A percentile compares a stretch with the other conserved stretches of the same genome.
These are phyloP conservation scores for Danaus melanippus DNA, from an alignment of 1,140 invertebrate genomes.

Conservation along the genomic window DNA sequence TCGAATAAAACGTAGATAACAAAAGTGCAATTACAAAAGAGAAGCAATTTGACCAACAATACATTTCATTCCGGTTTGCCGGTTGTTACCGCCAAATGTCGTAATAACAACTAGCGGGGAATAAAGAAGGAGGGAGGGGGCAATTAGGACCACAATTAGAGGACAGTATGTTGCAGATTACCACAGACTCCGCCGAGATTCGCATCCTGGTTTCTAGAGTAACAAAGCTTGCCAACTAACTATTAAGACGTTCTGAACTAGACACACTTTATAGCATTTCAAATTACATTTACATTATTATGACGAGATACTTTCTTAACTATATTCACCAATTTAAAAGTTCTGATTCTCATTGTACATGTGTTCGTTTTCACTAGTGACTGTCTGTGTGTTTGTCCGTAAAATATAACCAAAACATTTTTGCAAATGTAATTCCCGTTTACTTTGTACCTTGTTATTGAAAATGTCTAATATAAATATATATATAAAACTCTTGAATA, in stretches of 20 bases:
- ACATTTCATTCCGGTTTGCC: conserved; percentile 25
- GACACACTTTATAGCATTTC: conserved; percentile 28
- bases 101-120: conserved; percentile 34
- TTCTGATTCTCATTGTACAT: no score
- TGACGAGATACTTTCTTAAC: no score
- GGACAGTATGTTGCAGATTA: conserved; percentile 70
- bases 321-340: no score
- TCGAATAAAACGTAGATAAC: no score
- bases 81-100: conserved; percentile 29
- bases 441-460: no score
- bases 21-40: no score
- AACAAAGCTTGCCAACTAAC: conserved; percentile 59
- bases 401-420: no score
- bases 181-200: conserved; percentile 49
- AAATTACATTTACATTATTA: conserved; percentile 19
- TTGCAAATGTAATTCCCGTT: no score
- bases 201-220: conserved; percentile 42
- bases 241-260: conserved; percentile 53
- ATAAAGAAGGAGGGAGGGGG: conserved; percentile 49
- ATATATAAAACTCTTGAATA: no score
- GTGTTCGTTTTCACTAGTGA: no score
- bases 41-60: conserved; percentile 12
- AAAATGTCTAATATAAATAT: no score
- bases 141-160: conserved; percentile 71
- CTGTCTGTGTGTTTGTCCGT: no score